Evolutionary conservation across 2,888 invertebrate species (phyloP), one percentile per base, ranked within the genome.

Genomic region (Mythimna impura): DNA sequence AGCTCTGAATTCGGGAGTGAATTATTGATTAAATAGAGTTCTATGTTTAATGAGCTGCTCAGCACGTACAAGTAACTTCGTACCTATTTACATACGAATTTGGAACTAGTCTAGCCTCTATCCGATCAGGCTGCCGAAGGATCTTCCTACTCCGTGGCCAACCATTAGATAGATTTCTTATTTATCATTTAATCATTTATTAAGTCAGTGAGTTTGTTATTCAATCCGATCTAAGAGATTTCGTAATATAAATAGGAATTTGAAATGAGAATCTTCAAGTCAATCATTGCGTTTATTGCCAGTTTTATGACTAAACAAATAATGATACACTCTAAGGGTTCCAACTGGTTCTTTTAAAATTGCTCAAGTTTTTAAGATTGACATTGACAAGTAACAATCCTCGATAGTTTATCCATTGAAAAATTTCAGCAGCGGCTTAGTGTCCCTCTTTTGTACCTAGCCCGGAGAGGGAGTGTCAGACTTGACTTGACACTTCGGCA

Each of bases 151-250:
- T 34, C 20, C 10, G 34, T 14, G 22, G 22, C 14, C 17, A 40
- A 43, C 22, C 22, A 36, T 62, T 62, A 43, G 17, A 9, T 17
- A 14, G 50, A n/a, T 52, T 52, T 20, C 20, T 43, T 40, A 43
- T 62, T 62, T 62, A 62, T 40, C 40, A 40, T 62, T 62, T 14
- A 14, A 17, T n/a, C 9, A 61, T 61, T 61, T 43, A 43, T 43
- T 5, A 12, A 43, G 40, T 61, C 61, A 61, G 9, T 61, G 5
- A 22, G 40, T 61, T 61, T 43, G 61, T 36, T 61, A 61, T 40
- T 14, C 22, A 61, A 61, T 61, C 61, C 14, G 61, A 61, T 40
- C 22, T 17, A 47, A 17, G 7, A 47, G 47, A 47, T 7, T 17
- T 47, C 17, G 17, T 17, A 22, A 61, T 60, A 60, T 36, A 57